Conservation (phyloP, 2,888 invertebrate species). For the Apamea monoglypha region DNA sequence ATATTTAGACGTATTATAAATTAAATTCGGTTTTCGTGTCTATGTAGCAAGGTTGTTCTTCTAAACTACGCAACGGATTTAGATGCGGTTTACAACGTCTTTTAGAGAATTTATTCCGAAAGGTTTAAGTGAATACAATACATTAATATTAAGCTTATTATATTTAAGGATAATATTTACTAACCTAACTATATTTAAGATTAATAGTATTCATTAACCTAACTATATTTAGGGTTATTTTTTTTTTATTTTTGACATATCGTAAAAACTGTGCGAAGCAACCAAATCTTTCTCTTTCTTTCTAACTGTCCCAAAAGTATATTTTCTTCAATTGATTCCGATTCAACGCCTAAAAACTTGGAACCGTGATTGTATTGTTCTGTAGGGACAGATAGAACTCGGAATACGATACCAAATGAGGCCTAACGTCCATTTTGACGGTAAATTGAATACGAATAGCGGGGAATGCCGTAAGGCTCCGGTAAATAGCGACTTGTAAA, state of each 20-base stretch:
- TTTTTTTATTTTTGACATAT: no score
- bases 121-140: background rate
- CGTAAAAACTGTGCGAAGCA: no score
- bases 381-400: conserved; percentile 63
- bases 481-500: conserved; percentile 86
- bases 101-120: background rate
- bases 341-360: conserved; percentile 33
- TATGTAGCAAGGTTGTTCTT: background rate
- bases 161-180: no score
- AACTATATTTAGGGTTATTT: no score
- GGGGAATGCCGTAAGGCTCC: conserved; percentile 74
- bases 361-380: conserved; percentile 52
- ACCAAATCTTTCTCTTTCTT: background rate
- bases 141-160: background rate
- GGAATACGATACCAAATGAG: conserved; percentile 81
- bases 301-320: background rate
- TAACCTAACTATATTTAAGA: no score
- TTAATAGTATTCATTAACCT: no score
- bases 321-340: conserved; percentile 26
- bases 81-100: no score
- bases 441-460: conserved; percentile 88
- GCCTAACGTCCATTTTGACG: conserved; percentile 84
- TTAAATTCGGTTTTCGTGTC: background rate
- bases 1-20: background rate
- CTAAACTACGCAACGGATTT: background rate